Evolutionary conservation across 2,113 vertebrate species (phyloP).

Genomic region (Rhea americana): DNA sequence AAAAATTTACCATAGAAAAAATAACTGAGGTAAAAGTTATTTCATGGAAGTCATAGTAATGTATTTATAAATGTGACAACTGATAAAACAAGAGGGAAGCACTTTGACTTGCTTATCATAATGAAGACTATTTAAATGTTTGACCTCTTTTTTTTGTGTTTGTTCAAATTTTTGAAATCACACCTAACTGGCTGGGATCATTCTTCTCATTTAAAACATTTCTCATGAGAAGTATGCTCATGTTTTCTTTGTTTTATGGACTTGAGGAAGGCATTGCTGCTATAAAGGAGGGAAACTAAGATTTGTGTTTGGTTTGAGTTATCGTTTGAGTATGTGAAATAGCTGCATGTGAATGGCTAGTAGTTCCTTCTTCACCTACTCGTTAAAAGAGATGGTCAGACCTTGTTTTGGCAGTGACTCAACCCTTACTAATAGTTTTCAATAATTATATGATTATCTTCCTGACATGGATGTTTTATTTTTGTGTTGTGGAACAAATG

Average conservation of each 20-base stretch:
- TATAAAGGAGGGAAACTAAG: neutral
- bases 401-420: conserved; percentile 50
- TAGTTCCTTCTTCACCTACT: conserved; percentile 9
- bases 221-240: neutral
- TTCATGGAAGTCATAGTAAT: neutral
- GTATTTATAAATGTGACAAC: neutral
- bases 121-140: neutral
- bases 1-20: neutral
- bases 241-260: neutral
- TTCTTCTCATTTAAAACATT: neutral
- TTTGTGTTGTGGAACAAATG: conserved; percentile 5
- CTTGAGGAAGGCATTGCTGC: neutral
- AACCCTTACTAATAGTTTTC: conserved; percentile 33
- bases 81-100: neutral
- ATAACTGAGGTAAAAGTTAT: neutral
- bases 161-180: neutral
- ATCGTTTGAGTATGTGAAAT: conserved; percentile 20
- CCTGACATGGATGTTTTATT: neutral
- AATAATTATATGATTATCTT: conserved; percentile 25
- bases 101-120: neutral
- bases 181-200: neutral
- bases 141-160: neutral
- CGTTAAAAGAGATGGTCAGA: conserved; percentile 45
- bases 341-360: conserved; percentile 33
- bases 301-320: conserved; percentile 12